Base-by-base conservation (phyloP, 1,140 invertebrate species). In the Trypoxylus dichotomus region DNA sequence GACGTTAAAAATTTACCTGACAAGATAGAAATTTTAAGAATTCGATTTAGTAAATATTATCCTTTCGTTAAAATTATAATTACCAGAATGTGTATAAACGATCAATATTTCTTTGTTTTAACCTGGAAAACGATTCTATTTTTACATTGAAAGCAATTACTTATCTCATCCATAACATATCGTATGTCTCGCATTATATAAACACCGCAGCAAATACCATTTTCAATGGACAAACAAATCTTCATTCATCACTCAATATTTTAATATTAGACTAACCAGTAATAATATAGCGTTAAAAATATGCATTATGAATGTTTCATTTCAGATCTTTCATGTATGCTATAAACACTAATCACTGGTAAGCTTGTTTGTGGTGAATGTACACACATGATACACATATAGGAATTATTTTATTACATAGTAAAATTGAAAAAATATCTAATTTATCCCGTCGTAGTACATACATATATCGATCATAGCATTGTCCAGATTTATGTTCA, bases 241-340 rank as follows among this genome's bases (percentile, higher is more conserved):
- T 68, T 68, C 27, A 68, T 68, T 68, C 27, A 54, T 68, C 60
- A 68, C 60, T 68, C 60, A 27, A 68, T 68, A 68, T 68, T 27
- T 68, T 68, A 68, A 68, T 68, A 68, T 27, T 68, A 24, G 60
- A n/a, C n/a, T n/a, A n/a, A n/a, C 13, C 19, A 25, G 3, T 68
- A 27, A 68, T 68, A 37, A 37, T 37, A 37, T 37, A 37, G 5
- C 32, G 32, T 37, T 37, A 37, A 37, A 37, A 37, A 37, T 37
- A 37, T 7, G 32, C 10, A 37, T 7, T 37, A 37, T 1, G 32
- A 37, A 37, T 37, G 32, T 37, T 37, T 37, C 32, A 37, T 37
- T 37, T 37, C 32, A 37, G 5, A 37, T 37, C 32, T 37, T 37
- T 37, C 32, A 37, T 37, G 32, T 2, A 37, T 37, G 5, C 32